Evolutionary conservation across 1,140 invertebrate species (phyloP).

Genomic region (Chelonus insularis): DNA sequence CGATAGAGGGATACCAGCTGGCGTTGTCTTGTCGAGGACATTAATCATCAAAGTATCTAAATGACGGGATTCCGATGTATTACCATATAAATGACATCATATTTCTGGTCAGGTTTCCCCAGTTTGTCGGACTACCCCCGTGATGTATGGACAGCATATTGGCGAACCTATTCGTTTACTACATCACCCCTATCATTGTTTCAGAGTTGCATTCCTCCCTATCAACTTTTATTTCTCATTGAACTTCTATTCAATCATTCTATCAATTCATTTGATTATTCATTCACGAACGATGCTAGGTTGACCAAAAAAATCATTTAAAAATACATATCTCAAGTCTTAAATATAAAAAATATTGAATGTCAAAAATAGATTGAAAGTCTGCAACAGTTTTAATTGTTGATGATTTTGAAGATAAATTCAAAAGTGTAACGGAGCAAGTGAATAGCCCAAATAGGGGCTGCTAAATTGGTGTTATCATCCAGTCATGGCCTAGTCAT

Average conservation of each 20-base stretch:
- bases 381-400: too few relatives aligned
- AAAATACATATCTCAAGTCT: too few relatives aligned
- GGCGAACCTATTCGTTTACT: slow-evolving; percentile 49
- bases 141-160: slow-evolving; percentile 62
- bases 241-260: too few relatives aligned
- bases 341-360: too few relatives aligned
- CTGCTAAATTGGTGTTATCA: too few relatives aligned
- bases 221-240: slow-evolving; percentile 7
- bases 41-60: slow-evolving; percentile 69
- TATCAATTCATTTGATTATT: not conserved
- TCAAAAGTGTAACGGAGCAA: too few relatives aligned
- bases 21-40: slow-evolving; percentile 58
- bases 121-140: slow-evolving; percentile 58
- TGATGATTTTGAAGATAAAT: too few relatives aligned
- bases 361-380: too few relatives aligned
- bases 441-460: too few relatives aligned
- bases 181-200: slow-evolving; percentile 53
- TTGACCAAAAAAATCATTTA: too few relatives aligned
- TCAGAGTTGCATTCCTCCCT: slow-evolving; percentile 33
- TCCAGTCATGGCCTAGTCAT: too few relatives aligned
- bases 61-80: slow-evolving; percentile 69
- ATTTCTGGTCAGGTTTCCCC: slow-evolving; percentile 67
- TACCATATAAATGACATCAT: slow-evolving; percentile 71
- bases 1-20: slow-evolving; percentile 45
- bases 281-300: too few relatives aligned